Percentiles rank a stretch among this genome's conserved stretches.
phyloP scores from a whole-genome alignment of 2,797 vertebrate species.

The Mergus octosetaceus region DNA sequence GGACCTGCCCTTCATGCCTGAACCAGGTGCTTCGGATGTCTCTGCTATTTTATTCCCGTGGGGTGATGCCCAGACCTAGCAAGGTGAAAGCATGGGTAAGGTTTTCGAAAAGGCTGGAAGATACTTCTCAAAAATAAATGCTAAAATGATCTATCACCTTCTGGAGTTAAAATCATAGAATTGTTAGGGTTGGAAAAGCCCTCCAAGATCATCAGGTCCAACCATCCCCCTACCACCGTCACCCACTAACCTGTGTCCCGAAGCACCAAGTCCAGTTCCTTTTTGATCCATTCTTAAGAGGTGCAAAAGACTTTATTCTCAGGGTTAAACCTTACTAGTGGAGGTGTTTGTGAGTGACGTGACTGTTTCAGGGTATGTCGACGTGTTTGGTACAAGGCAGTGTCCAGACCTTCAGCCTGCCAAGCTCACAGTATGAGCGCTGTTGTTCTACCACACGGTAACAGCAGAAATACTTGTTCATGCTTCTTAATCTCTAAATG shows the following conservation, averaged over 20 bases:
- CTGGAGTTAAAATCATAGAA: not conserved
- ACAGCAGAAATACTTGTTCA: not conserved
- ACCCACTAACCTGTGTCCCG: too few species aligned
- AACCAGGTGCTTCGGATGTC: not conserved
- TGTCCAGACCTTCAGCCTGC: not conserved
- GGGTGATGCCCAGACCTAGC: not conserved
- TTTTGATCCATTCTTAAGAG: not conserved
- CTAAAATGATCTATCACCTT: not conserved
- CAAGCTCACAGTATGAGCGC: not conserved
- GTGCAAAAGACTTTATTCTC: not conserved
- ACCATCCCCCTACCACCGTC: too few species aligned
- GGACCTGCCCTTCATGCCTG: not conserved
- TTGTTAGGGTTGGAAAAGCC: too few species aligned
- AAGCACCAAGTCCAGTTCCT: not conserved
- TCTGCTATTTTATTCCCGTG: accelerated
- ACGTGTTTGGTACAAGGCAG: accelerated
- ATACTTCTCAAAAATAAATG: not conserved
- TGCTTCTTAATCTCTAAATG: not conserved
- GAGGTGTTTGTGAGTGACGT: not conserved
- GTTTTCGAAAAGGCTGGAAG: not conserved
- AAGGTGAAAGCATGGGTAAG: accelerated
- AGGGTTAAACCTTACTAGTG: not conserved
- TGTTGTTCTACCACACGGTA: not conserved
- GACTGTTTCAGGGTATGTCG: not conserved
- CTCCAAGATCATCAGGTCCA: too few species aligned